Conservation (phyloP, 1,140 invertebrate species). For the Saxidomus purpurata region DNA sequence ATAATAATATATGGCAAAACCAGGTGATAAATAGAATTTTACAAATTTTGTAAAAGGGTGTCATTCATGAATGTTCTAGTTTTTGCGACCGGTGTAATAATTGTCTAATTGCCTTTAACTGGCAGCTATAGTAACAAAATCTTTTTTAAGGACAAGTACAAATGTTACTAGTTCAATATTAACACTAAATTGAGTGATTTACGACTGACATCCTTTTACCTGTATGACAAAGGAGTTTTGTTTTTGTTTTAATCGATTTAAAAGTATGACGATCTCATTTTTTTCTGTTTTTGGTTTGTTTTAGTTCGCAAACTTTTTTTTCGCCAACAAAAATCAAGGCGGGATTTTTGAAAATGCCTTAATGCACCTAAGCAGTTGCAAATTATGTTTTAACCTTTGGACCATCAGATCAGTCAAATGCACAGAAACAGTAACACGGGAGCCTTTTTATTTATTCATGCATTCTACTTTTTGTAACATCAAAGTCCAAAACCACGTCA, state of each 20-base stretch:
- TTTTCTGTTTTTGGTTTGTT: not conserved
- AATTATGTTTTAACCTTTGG: constrained; percentile 20
- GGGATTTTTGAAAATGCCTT: not conserved
- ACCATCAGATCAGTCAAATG: not conserved
- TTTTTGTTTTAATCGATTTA: constrained; percentile 10
- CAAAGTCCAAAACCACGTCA: not conserved
- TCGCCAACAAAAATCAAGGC: not conserved
- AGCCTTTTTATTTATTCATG: not conserved
- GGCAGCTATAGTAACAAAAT: constrained; percentile 1
- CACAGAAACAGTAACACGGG: not conserved
- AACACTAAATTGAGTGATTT: constrained; percentile 8
- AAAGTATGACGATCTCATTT: not conserved
- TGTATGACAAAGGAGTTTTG: not conserved
- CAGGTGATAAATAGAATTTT: constrained; percentile 25
- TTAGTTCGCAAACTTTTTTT: not conserved
- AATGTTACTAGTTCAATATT: constrained; percentile 26
- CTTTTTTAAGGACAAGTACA: not conserved
- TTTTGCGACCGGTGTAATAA: constrained; percentile 29
- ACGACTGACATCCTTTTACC: constrained; percentile 23
- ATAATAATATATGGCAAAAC: not conserved
- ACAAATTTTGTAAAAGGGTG: constrained; percentile 27
- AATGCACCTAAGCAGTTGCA: not conserved
- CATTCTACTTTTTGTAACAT: not conserved
- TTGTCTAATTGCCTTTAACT: not conserved
- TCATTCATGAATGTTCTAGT: not conserved